A percentile compares a stretch with the other conserved stretches of the same genome.
Evolutionary conservation across 2,113 vertebrate species (phyloP).

Genomic region (Crotalus tigris): DNA sequence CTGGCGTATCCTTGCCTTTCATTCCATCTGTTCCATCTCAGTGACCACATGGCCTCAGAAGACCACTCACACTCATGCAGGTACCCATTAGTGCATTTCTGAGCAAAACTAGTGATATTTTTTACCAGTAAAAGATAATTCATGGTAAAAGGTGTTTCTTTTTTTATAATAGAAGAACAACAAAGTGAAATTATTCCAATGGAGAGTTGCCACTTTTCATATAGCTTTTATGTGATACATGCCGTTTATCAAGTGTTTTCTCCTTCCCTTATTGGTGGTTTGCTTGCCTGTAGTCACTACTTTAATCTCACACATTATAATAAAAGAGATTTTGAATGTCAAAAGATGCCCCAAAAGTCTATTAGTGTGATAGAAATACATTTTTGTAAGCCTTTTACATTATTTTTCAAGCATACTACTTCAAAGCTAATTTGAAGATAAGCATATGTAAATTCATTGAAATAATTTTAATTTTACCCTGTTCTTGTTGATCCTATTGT

Average conservation of each 20-base stretch:
- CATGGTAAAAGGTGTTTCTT: background rate
- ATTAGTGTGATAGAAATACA: background rate
- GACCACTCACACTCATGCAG: background rate
- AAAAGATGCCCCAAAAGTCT: background rate
- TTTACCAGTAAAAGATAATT: background rate
- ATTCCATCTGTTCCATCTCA: background rate
- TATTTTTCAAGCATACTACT: background rate
- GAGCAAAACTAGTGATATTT: background rate
- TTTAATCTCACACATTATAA: background rate
- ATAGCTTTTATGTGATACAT: background rate
- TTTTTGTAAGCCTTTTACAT: background rate
- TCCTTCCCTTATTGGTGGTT: background rate
- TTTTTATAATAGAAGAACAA: background rate
- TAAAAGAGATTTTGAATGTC: background rate
- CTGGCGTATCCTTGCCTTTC: background rate
- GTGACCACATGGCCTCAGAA: background rate
- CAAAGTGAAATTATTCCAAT: rapidly evolving
- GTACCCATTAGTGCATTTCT: background rate
- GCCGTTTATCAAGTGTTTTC: background rate
- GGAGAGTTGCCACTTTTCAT: background rate
- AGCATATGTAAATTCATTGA: background rate
- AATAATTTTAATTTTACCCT: background rate
- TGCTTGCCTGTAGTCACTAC: background rate
- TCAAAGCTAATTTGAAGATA: background rate
- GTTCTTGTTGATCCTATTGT: background rate